A percentile compares a stretch with the other conserved stretches of the same genome.
Conservation (phyloP, 2,113 vertebrate genomes). For the Anoura caudifer region DNA sequence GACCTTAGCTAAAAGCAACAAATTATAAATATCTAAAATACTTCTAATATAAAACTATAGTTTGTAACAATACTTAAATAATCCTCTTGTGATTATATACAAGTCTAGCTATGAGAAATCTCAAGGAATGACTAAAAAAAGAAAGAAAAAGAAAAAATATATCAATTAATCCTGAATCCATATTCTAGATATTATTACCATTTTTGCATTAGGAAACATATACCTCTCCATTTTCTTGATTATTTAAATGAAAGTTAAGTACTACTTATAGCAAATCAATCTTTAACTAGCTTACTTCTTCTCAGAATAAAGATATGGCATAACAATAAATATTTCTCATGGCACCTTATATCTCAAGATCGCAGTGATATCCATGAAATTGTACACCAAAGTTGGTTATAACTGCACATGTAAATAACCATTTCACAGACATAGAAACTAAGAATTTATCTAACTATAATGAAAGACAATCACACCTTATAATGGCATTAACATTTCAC, state of each 20-base stretch:
- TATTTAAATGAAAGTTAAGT: neutral
- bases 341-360: neutral
- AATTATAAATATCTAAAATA: neutral
- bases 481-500: neutral
- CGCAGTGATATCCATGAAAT: neutral
- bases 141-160: neutral
- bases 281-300: neutral
- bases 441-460: neutral
- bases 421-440: neutral
- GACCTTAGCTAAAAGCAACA: neutral
- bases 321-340: neutral
- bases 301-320: neutral
- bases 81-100: neutral
- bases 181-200: neutral
- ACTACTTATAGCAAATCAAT: neutral
- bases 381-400: neutral
- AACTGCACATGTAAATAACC: neutral
- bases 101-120: neutral
- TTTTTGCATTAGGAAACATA: neutral
- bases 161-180: neutral
- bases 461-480: neutral
- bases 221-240: neutral
- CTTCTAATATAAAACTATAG: neutral
- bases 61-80: neutral
- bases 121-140: neutral